phyloP scores from a whole-genome alignment of 64 coral and sea anemone genomes.

The Porites lutea region DNA sequence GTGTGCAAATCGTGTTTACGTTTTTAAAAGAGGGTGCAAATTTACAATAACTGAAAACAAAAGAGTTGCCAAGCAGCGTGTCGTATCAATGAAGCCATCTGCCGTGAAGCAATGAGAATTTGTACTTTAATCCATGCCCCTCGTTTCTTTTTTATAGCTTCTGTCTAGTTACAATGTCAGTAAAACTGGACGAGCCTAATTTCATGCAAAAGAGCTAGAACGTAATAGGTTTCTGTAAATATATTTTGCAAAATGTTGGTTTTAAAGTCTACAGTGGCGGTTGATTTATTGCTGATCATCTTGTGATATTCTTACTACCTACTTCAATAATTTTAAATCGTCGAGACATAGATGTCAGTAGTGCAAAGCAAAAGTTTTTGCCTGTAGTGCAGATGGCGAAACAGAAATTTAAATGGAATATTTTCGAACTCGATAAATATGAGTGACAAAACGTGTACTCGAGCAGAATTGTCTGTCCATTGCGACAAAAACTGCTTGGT shows the following conservation, averaged over 20 bases:
- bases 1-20: no score
- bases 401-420: not conserved
- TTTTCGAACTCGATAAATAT: not conserved
- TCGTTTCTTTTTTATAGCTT: not conserved
- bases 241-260: no score
- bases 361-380: no score
- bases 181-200: no score
- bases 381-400: not conserved
- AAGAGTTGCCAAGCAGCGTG: constrained; percentile 24
- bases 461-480: not conserved
- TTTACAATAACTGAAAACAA: not conserved
- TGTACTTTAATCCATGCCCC: not conserved
- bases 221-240: no score
- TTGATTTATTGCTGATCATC: not conserved
- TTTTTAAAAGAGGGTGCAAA: no score
- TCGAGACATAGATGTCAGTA: no score
- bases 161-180: not conserved
- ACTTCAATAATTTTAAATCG: not conserved
- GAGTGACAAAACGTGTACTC: constrained; percentile 1
- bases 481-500: constrained; percentile 48
- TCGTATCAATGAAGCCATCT: not conserved
- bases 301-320: not conserved
- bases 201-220: no score
- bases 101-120: constrained; percentile 11
- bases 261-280: not conserved